Evolutionary conservation across 1,140 invertebrate genomes (phyloP), one percentile per base, ranked within the genome.

Genomic region (Melitaea cinxia): DNA sequence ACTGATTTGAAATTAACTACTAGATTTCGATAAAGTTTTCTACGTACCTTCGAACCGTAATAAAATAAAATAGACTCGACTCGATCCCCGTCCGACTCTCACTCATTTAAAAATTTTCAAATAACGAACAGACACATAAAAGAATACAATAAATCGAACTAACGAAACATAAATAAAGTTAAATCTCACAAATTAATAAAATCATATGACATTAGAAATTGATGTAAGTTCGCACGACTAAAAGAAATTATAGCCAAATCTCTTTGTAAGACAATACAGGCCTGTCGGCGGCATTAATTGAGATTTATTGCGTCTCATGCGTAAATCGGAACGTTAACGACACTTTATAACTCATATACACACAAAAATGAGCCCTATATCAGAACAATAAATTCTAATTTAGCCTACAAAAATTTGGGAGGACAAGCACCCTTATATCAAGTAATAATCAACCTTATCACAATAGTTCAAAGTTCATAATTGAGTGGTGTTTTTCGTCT

Each of bases 261-360:
- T 82, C 78, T 64, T 71, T 76, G 77, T 76, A 79, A 83, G 80
- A 84, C 84, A 89, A 81, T 85, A 77, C 77, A 76, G 72, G 63
- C 65, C 72, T 82, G 86, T 85, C 83, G 78, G 59, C 85, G 70
- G 64, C 72, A 79, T 79, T 89, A 88, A 89, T 89, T 89, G 85
- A 89, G 88, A 89, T 88, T 89, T 89, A 89, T 89, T 89, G 72
- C 81, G 75, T 79, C 76, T 86, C 73, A 77, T 75, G 64, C 75
- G 73, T 54, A 39, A 63, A 73, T 69, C 71, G 62, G 58, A 80
- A 80, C 75, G 71, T 67, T 70, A 79, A 77, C 75, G 75, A 78
- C 77, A 77, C 78, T 75, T 75, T 67, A 58, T 58, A 63, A 54
- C 47, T 39, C 33, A 53, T 1, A 2, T 6, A 23, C 4, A 3